These are phyloP conservation scores for Habroteleia sp. DNA, from an alignment of 2,888 invertebrate species.

Conservation along the genomic window DNA sequence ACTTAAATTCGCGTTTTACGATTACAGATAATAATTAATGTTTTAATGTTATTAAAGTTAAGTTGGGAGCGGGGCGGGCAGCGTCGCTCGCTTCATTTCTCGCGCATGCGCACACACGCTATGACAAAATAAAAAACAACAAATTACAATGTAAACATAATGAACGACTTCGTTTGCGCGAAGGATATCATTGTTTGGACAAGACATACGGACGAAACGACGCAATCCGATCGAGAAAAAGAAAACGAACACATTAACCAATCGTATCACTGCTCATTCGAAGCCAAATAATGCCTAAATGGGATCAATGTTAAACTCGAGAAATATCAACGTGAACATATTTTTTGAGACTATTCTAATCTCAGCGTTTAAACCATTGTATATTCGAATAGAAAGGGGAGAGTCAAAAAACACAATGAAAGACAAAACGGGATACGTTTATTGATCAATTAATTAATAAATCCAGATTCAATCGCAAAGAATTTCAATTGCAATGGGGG, in stretches of 20 bases:
- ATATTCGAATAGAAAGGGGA: conserved; percentile 22
- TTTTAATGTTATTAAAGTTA: conserved; percentile 14
- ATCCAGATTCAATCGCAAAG: conserved; percentile 14
- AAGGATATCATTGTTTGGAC: conserved; percentile 43
- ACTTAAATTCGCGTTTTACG: conserved; percentile 38
- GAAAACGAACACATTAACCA: conserved; percentile 57
- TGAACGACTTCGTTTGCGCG: conserved; percentile 10
- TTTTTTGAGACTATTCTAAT: conserved; percentile 78
- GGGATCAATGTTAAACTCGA: conserved; percentile 76
- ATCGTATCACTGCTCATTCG: conserved; percentile 72
- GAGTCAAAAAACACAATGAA: not conserved
- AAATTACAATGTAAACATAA: conserved; percentile 29
- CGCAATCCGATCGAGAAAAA: conserved; percentile 30
- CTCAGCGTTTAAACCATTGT: conserved; percentile 54
- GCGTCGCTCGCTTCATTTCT: not conserved
- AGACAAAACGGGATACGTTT: not conserved
- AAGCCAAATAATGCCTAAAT: conserved; percentile 75
- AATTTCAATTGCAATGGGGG: conserved; percentile 18
- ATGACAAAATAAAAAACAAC: conserved; percentile 1
- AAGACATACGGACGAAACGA: conserved; percentile 44
- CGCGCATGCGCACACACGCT: conserved; percentile 44
- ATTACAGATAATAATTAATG: conserved; percentile 21
- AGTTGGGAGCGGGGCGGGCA: conserved; percentile 10
- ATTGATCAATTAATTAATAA: conserved; percentile 22
- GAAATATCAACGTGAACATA: conserved; percentile 77